Evolutionary conservation across 2,113 vertebrate species (phyloP).

Genomic region (Ibidorhyncha struthersii): DNA sequence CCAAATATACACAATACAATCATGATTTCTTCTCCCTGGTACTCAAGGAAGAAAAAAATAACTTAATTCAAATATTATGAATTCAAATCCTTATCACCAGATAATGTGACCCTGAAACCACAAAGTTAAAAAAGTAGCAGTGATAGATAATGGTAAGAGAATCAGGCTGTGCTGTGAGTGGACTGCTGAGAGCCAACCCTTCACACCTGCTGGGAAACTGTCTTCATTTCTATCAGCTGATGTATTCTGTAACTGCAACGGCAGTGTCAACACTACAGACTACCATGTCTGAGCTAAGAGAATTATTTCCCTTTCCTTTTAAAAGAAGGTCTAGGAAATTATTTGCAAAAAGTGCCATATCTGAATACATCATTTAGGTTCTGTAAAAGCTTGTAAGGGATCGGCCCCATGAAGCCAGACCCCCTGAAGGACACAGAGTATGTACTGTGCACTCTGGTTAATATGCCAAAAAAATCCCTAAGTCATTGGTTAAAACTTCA

Average conservation of each 20-base stretch:
- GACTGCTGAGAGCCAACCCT: background rate
- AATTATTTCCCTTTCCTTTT: background rate
- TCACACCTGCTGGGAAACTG: background rate
- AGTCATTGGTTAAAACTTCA: accelerated
- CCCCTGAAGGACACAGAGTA: accelerated
- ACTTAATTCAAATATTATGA: background rate
- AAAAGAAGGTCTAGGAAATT: too few relatives aligned
- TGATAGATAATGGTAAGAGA: background rate
- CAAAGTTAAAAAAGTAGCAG: background rate
- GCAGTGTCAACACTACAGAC: accelerated
- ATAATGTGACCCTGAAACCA: background rate
- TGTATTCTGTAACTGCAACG: accelerated
- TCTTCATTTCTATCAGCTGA: background rate
- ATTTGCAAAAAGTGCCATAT: background rate
- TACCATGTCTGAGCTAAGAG: background rate
- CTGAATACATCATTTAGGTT: background rate
- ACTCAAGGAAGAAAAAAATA: background rate
- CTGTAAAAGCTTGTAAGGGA: background rate
- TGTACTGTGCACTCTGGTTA: accelerated
- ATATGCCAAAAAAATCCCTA: background rate
- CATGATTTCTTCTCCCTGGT: background rate
- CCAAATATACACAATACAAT: background rate
- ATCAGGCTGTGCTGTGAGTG: background rate
- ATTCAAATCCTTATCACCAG: background rate
- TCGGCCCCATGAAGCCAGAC: background rate